Percentiles rank a stretch among this genome's conserved stretches.
These are phyloP conservation scores for Byasa hedistus DNA, from an alignment of 2,888 invertebrate genomes.

Conservation along the genomic window DNA sequence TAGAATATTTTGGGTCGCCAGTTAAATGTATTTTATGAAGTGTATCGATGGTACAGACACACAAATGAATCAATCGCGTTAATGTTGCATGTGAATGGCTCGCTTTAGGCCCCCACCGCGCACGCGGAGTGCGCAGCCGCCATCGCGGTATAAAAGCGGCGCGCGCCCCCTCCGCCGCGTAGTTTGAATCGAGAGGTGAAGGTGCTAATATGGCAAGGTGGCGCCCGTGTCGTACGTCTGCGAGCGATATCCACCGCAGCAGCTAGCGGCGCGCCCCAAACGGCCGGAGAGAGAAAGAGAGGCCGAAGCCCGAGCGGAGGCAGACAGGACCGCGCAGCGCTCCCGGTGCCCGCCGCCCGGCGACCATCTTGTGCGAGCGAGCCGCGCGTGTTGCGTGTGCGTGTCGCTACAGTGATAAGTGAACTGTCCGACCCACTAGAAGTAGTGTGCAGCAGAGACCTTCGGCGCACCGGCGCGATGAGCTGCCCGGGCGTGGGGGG, in stretches of 20 bases:
- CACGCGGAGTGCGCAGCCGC: constrained; percentile 65
- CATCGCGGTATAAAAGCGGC: constrained; percentile 62
- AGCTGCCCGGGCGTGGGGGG: constrained; percentile 52
- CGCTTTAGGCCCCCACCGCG: constrained; percentile 70
- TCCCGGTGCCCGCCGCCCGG: constrained; percentile 46
- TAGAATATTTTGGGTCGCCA: no score
- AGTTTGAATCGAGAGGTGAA: constrained; percentile 77
- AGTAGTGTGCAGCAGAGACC: no score
- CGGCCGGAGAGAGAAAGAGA: no score
- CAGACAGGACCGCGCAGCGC: constrained; percentile 39
- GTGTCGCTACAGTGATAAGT: constrained; percentile 55
- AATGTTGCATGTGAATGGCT: constrained; percentile 2
- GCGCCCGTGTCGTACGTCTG: constrained; percentile 69
- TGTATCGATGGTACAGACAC: no score
- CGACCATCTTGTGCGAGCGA: constrained; percentile 64
- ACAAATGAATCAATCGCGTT: no score
- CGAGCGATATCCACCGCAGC: constrained; percentile 73
- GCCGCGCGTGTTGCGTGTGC: constrained; percentile 53
- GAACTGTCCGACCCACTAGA: constrained; percentile 43
- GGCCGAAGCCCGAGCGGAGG: no score
- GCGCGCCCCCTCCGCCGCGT: constrained; percentile 68
- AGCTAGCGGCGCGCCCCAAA: constrained; percentile 77
- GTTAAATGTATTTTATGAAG: no score
- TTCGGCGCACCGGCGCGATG: constrained; percentile 39
- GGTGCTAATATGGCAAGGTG: constrained; percentile 77